A percentile compares a stretch with the other conserved stretches of the same genome.
phyloP scores from a whole-genome alignment of 2,888 invertebrate species.

The Antitype chi region DNA sequence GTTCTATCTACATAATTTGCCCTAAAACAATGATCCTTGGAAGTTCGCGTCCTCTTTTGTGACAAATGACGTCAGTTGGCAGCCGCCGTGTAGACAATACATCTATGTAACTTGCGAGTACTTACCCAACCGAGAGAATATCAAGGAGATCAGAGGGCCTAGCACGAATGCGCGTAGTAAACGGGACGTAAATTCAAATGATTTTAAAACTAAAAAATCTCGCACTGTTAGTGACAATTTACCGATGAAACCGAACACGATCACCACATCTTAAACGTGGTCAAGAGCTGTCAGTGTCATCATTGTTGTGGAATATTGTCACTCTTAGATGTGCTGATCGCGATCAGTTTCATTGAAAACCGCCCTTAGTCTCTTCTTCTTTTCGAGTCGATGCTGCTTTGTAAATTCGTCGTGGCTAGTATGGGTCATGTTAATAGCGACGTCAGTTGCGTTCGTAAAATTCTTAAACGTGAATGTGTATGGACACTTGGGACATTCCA shows the following conservation, averaged over 20 bases:
- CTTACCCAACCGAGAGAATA: background rate
- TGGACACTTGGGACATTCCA: background rate
- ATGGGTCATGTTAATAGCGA: background rate
- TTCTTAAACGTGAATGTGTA: background rate
- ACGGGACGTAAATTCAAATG: background rate
- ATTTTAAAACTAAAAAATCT: background rate
- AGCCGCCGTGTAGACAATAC: conserved; percentile 32
- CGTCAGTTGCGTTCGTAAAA: too few relatives aligned
- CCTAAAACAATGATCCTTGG: conserved; percentile 35
- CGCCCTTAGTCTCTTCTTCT: background rate
- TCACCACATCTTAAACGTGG: too few relatives aligned
- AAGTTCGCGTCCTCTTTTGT: conserved; percentile 21
- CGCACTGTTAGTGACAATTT: too few relatives aligned
- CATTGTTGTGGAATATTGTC: too few relatives aligned
- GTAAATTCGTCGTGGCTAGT: background rate
- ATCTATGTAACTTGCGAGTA: conserved; percentile 16
- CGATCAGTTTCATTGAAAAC: too few relatives aligned
- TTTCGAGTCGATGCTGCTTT: too few relatives aligned
- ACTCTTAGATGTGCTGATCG: too few relatives aligned
- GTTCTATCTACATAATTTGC: conserved; percentile 7
- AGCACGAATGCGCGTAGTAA: background rate
- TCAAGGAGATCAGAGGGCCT: background rate
- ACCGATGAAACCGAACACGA: too few relatives aligned
- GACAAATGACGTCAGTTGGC: conserved; percentile 34
- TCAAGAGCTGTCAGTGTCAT: too few relatives aligned